Percentiles rank a stretch among this genome's conserved stretches.
Conservation (phyloP, 2,888 invertebrate species). For the Lasioglossum zephyrum region DNA sequence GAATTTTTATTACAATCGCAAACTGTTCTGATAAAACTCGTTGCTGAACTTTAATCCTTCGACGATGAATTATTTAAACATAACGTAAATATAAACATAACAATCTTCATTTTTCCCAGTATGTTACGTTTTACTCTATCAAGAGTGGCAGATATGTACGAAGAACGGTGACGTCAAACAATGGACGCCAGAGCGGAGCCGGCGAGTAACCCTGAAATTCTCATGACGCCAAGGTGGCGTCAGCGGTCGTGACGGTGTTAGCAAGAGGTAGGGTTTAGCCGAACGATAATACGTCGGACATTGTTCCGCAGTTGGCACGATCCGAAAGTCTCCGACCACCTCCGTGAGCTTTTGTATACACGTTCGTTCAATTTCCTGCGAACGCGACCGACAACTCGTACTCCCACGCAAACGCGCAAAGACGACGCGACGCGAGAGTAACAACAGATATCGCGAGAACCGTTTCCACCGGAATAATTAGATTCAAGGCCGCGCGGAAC, state of each 20-base stretch:
- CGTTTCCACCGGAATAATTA: conserved; percentile 78
- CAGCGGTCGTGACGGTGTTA: neutral
- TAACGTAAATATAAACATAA: neutral
- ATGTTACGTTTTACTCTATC: neutral
- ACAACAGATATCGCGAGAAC: conserved; percentile 54
- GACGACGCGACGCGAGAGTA: conserved; percentile 34
- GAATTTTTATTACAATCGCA: neutral
- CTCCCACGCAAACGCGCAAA: conserved; percentile 33
- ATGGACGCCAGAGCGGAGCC: neutral
- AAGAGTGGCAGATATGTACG: neutral
- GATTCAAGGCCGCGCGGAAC: conserved; percentile 76
- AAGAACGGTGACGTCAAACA: neutral
- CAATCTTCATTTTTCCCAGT: neutral
- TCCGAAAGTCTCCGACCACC: neutral
- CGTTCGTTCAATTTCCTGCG: conserved; percentile 57
- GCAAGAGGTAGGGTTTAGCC: neutral
- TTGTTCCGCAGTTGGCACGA: neutral
- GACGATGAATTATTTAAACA: neutral
- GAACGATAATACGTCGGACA: neutral
- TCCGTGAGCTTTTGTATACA: neutral
- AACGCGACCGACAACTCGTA: conserved; percentile 7
- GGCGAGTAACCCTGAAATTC: neutral
- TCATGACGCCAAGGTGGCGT: neutral
- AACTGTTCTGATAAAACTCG: neutral
- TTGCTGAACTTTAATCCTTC: neutral